Base-by-base conservation (phyloP, 2,888 invertebrate genomes). In the Masnerella sp. region DNA sequence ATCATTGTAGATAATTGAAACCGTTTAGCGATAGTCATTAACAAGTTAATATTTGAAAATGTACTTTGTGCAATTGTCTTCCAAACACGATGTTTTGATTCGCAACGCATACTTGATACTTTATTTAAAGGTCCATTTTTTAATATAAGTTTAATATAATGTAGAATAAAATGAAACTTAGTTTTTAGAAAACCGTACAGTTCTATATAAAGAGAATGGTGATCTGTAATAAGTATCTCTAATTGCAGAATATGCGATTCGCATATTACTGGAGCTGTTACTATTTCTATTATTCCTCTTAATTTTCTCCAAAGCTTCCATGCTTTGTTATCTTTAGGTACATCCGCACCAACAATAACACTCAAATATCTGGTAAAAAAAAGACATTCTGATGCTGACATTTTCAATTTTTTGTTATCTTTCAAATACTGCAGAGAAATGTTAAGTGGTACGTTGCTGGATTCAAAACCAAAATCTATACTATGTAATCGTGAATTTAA, bases 381-480 rank as follows among this genome's bases (percentile, higher is more conserved):
- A 4, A 51, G 32, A 11, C 51, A 32, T 32, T 51, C 51, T 11
- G 52, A 36, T 11, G 52, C 52, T 36, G 52, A 52, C 52, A 52
- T 52, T 34, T 52, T 52, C 9, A 52, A 36, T 52, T 30, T 52
- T 2, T 11, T 14, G 36, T 52, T 34, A 8, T 34, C 52, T 52
- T 52, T 52, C 11, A 52, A 52, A 36, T 52, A 52, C 20, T 52
- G 52, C 22, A 52, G 36, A 52, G 8, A 20, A 7, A 52, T 18
- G 12, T 34, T 3, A 5, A 47, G 14, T 4, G 30, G 47, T 25
- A 43, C 9, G 15, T 59, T 59, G 11, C 42, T 45, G n/a, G 56
- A 56, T 56, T 56, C 56, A 30, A 42, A 56, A 22, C 14, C 56
- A 15, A 56, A 56, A 28, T 56, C 42, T 30, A 30, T 56, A 12